Conservation (phyloP, 2,113 vertebrate genomes). For the Motacilla alba region DNA sequence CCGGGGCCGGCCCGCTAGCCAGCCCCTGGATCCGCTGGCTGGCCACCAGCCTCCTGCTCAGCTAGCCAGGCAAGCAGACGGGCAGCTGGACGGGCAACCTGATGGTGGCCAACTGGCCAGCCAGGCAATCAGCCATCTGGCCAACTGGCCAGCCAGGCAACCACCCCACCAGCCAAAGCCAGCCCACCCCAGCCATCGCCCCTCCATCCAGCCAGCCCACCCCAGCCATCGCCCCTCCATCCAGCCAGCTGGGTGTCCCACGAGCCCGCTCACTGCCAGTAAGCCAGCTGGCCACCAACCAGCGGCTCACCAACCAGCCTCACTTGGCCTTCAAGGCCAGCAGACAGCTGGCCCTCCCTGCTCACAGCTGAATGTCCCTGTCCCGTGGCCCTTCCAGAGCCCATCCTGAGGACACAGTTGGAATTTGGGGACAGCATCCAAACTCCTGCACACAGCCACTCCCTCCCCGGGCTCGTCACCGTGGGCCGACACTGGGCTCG, state of each 20-base stretch:
- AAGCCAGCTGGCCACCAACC: not conserved
- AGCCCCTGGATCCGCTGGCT: not conserved
- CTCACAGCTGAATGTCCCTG: not conserved
- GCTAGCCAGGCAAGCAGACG: not conserved
- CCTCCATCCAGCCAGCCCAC: not conserved
- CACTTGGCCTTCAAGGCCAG: not conserved
- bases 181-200: not conserved
- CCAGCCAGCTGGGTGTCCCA: fast-evolving
- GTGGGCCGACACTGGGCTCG: fast-evolving
- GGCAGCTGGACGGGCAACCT: not conserved
- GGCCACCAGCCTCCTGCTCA: not conserved
- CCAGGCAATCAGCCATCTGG: not conserved
- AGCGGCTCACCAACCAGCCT: not conserved
- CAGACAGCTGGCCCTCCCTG: not conserved
- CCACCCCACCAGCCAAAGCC: too few relatives aligned
- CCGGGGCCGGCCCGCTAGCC: not conserved
- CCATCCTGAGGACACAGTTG: not conserved
- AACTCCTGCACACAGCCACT: not conserved
- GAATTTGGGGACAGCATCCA: not conserved
- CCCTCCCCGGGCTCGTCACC: fast-evolving
- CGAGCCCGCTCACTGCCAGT: not conserved
- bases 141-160: not conserved
- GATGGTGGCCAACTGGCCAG: not conserved
- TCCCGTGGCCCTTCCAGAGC: not conserved
- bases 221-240: too few relatives aligned